Base-by-base conservation (phyloP, 2,888 invertebrate species). In the Cartodere bifasciata region DNA sequence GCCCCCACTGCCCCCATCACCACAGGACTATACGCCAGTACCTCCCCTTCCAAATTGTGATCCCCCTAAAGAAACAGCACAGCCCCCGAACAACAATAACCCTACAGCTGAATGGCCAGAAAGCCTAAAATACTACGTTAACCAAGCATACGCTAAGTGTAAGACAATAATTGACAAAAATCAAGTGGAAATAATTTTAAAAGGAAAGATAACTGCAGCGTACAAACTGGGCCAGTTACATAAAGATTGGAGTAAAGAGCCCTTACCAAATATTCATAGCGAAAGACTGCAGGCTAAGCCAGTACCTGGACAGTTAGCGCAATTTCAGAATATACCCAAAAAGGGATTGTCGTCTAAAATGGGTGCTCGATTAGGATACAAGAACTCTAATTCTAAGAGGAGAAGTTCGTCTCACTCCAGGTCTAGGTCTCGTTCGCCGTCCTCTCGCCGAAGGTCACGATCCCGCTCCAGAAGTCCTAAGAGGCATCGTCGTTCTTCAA, bases 181-280 rank as follows among this genome's bases (percentile, higher is more conserved):
- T 64, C 82, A 87, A 62, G 87, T 95, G 36, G 90, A 94, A 57
- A 85, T 87, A 42, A 86, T 88, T 49, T 67, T 98, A 34, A 92
- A 92, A 60, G 90, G 90, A 21, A 86, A 92, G 63, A 82, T 97
- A 39, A 90, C 88, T 30, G 77, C 83, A 34, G 85, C 92, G 10
- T 86, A 90, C 26, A 82, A 82, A 52, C 81, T 82, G 48, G 87
- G 87, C 39, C 82, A 84, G 42, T 70, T 91, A 24, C 82, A 82
- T 74, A 84, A 88, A 52, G 87, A 97, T 64, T 98, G 98, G 98
- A 81, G 82, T 47, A 76, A 73, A 40, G 95, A 97, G 57, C 86
- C 92, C 16, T 70, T 95, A 44, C 95, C 95, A 23, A 84, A 79
- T 58, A 81, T 84, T 31, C 73, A 82, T 52, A 83, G 83, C 56